phyloP scores from a whole-genome alignment of 2,113 vertebrate genomes.

The Gasterosteus aculeatus region DNA sequence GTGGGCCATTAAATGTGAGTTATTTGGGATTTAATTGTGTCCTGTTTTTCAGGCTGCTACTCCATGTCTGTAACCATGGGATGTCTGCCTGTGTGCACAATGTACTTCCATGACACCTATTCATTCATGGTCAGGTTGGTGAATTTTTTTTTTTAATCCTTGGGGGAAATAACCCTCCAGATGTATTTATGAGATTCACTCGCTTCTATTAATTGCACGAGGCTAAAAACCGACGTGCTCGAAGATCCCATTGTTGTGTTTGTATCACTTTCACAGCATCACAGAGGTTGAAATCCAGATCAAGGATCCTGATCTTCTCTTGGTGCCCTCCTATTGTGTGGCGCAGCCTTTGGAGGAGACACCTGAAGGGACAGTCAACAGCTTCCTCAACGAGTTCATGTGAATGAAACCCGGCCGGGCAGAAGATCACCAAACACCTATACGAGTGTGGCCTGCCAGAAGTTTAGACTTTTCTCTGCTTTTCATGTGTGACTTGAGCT shows the following conservation, averaged over 20 bases:
- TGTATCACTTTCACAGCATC: constrained; percentile 42
- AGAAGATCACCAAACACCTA: constrained; percentile 23
- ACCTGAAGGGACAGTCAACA: constrained; percentile 69
- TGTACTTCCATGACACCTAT: constrained; percentile 55
- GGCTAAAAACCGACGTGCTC: not conserved
- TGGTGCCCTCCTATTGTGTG: constrained; percentile 62
- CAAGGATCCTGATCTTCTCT: constrained; percentile 70
- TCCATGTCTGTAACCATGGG: constrained; percentile 60
- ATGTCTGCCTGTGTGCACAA: constrained; percentile 62
- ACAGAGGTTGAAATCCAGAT: constrained; percentile 59
- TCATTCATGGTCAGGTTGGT: constrained; percentile 61
- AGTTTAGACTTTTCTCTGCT: constrained; percentile 48
- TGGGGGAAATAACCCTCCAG: not conserved
- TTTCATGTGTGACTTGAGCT: constrained; percentile 34
- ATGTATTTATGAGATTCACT: not conserved
- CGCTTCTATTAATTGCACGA: not conserved
- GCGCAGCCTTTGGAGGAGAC: constrained; percentile 65
- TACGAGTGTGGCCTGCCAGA: constrained; percentile 37
- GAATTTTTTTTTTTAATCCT: not conserved
- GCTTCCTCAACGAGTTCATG: constrained; percentile 70
- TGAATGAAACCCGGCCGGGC: constrained; percentile 42
- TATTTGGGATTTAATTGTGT: not conserved
- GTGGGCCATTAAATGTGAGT: not conserved
- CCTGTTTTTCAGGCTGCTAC: constrained; percentile 48
- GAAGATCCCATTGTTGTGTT: not conserved